These are phyloP conservation scores for Myotis planiceps DNA, from an alignment of 2,797 vertebrate genomes.

Conservation along the genomic window DNA sequence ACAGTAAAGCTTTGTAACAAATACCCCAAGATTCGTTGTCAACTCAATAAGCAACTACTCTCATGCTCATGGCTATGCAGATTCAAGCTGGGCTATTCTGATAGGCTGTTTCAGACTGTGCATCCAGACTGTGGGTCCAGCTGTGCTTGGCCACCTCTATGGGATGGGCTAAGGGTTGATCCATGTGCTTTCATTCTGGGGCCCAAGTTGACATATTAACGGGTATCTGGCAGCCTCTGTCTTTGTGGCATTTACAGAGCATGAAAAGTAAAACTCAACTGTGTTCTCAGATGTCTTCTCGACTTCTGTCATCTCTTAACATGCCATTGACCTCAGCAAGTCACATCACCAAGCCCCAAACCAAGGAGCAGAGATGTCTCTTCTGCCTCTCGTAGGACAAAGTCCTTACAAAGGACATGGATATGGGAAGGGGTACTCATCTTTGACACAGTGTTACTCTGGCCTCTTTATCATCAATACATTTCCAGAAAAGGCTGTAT, in stretches of 20 bases:
- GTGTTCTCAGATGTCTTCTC: too few species aligned
- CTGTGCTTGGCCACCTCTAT: not conserved
- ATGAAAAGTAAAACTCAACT: not conserved
- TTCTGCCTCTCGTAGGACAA: not conserved
- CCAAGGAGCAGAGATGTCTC: not conserved
- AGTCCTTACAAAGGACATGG: not conserved
- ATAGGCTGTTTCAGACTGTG: not conserved
- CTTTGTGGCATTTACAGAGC: not conserved
- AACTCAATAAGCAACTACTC: not conserved
- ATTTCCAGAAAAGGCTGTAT: not conserved
- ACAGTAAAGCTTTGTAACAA: not conserved
- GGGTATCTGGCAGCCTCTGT: not conserved
- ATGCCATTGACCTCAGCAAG: not conserved
- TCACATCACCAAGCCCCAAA: not conserved
- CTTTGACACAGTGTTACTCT: rapidly evolving
- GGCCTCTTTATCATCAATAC: not conserved
- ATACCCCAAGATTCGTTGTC: not conserved
- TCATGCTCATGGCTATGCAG: not conserved
- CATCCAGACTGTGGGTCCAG: not conserved
- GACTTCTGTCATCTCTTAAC: not conserved
- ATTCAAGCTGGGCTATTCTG: not conserved
- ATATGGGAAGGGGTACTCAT: rapidly evolving
- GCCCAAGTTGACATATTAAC: not conserved
- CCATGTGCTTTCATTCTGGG: not conserved
- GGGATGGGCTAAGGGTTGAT: not conserved